phyloP scores from a whole-genome alignment of 2,888 invertebrate genomes.

The Syrphus vitripennis region DNA sequence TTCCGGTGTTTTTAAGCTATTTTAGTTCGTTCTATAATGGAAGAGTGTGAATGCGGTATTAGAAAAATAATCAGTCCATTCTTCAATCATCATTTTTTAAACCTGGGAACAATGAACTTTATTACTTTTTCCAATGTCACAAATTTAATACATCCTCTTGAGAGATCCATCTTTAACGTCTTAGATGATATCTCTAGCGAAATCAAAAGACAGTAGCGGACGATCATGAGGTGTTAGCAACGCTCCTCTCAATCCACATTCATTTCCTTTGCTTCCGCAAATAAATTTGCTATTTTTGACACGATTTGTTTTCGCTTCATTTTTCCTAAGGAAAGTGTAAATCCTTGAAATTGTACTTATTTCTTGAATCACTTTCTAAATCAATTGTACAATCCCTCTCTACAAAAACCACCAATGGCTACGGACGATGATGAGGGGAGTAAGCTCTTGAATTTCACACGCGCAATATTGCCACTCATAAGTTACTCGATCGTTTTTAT shows the following conservation, averaged over 20 bases:
- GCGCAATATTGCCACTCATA: constrained; percentile 34
- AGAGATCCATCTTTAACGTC: neutral
- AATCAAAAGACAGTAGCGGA: constrained; percentile 24
- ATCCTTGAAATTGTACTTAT: constrained; percentile 36
- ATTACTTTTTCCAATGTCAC: neutral
- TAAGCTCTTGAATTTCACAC: constrained; percentile 48
- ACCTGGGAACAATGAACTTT: neutral
- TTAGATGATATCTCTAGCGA: neutral
- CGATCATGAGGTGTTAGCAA: constrained; percentile 8
- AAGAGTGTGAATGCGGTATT: too few relatives aligned
- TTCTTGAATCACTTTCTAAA: constrained; percentile 61
- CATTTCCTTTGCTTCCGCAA: constrained; percentile 46
- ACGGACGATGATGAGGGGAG: neutral
- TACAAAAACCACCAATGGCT: neutral
- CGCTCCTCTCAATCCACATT: neutral
- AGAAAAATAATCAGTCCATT: neutral
- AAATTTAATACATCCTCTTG: neutral
- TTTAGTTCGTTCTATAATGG: too few relatives aligned
- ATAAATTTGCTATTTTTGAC: constrained; percentile 36
- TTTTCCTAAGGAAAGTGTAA: constrained; percentile 37
- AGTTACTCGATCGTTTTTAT: neutral
- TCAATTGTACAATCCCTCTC: constrained; percentile 41
- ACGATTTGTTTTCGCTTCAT: constrained; percentile 29
- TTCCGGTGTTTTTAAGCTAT: too few relatives aligned
- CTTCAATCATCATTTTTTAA: neutral